phyloP scores from a whole-genome alignment of 2,113 vertebrate species.

The Bubo scandiacus region DNA sequence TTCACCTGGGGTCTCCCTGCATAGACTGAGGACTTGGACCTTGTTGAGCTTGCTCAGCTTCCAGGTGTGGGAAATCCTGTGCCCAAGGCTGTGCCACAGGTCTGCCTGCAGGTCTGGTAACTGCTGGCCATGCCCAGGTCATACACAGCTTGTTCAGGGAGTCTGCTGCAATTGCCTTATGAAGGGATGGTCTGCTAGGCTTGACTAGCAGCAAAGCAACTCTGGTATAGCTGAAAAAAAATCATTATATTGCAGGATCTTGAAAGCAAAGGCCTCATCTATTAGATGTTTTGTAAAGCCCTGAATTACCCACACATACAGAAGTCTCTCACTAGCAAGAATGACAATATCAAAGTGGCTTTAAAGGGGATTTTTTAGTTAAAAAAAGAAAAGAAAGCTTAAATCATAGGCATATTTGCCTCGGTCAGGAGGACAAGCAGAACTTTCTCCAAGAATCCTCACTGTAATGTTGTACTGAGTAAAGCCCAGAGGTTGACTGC shows the following conservation, averaged over 20 bases:
- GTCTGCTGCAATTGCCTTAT: neutral
- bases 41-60: neutral
- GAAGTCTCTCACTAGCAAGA: neutral
- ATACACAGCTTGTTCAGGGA: neutral
- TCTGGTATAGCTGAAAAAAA: neutral
- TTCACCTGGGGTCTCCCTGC: neutral
- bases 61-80: neutral
- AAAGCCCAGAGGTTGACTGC: neutral
- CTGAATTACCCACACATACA: neutral
- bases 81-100: rapidly evolving
- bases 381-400: neutral
- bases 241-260: neutral
- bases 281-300: neutral
- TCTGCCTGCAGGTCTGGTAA: neutral
- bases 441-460: neutral
- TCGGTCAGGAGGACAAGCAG: neutral
- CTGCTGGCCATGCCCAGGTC: neutral
- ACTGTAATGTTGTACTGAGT: neutral
- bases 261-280: neutral
- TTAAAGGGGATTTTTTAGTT: neutral
- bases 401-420: neutral
- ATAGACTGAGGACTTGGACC: neutral
- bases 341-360: neutral
- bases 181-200: neutral
- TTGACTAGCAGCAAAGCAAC: neutral